Conservation (phyloP, 2,113 vertebrate genomes). For the Megalops atlanticus region DNA sequence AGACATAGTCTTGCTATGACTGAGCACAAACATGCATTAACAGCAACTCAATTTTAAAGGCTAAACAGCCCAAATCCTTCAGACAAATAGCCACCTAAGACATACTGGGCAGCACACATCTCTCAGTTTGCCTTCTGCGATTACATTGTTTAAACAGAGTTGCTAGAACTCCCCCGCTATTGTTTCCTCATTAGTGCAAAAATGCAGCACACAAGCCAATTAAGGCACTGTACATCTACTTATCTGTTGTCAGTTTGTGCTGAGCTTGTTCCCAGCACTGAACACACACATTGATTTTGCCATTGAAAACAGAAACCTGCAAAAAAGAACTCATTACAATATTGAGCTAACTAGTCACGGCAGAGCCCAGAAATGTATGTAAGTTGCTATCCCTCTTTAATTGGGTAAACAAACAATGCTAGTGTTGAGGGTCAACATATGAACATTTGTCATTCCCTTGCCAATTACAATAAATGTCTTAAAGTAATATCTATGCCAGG, state of each 20-base stretch:
- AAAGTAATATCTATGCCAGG: background rate
- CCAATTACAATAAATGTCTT: background rate
- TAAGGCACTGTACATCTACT: constrained; percentile 73
- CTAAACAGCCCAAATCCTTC: constrained; percentile 20
- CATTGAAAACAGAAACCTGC: constrained; percentile 69
- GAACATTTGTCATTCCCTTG: background rate
- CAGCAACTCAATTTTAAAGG: background rate
- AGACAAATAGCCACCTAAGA: constrained; percentile 44
- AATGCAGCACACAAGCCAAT: constrained; percentile 78
- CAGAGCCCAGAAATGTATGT: constrained; percentile 4
- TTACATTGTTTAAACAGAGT: constrained; percentile 68
- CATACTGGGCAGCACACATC: constrained; percentile 43
- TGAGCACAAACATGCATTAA: background rate
- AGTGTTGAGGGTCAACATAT: background rate
- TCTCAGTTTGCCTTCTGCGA: constrained; percentile 67
- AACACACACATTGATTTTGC: constrained; percentile 76
- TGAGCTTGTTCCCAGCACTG: constrained; percentile 71
- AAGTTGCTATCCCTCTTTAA: constrained; percentile 14
- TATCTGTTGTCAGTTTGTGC: constrained; percentile 73
- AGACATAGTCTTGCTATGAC: background rate
- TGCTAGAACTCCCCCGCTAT: constrained; percentile 62
- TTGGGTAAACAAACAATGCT: constrained; percentile 28
- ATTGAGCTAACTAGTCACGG: constrained; percentile 30
- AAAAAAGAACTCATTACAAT: constrained; percentile 67
- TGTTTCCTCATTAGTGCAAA: constrained; percentile 70